Conservation (phyloP, 2,888 invertebrate genomes). For the Rotaria socialis region DNA sequence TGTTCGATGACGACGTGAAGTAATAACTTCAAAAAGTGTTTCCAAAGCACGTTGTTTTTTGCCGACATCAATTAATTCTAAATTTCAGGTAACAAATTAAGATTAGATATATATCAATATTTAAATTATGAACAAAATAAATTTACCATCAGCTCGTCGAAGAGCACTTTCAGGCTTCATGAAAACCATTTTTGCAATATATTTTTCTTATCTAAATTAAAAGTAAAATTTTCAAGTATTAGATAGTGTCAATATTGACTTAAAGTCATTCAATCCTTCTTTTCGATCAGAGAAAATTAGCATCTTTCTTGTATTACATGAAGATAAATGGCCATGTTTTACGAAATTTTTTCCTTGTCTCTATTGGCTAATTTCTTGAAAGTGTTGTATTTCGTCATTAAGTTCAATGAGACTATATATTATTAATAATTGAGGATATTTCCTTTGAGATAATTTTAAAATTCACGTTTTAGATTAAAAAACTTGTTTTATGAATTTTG, state of each 20-base stretch:
- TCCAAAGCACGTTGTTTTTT: constrained; percentile 93
- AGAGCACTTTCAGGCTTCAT: constrained; percentile 90
- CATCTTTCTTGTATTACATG: neutral
- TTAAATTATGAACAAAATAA: neutral
- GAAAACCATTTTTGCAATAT: constrained; percentile 36
- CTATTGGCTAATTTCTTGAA: neutral
- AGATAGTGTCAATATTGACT: neutral
- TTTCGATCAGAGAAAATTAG: neutral
- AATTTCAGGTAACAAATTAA: constrained; percentile 49
- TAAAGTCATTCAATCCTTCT: neutral
- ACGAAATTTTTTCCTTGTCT: neutral
- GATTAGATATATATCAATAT: neutral
- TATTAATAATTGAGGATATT: neutral
- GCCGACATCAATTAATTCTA: constrained; percentile 97
- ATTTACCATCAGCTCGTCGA: constrained; percentile 90
- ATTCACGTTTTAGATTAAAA: neutral
- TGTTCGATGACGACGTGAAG: constrained; percentile 84
- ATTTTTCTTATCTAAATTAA: neutral
- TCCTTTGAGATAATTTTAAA: neutral
- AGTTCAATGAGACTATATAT: neutral
- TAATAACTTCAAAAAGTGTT: constrained; percentile 93
- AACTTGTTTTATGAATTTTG: neutral
- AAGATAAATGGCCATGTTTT: neutral
- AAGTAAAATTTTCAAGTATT: neutral
- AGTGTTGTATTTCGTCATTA: neutral